Evolutionary conservation across 2,888 invertebrate species (phyloP), one percentile per base, ranked within the genome.

Genomic region (Heliconius aoede): DNA sequence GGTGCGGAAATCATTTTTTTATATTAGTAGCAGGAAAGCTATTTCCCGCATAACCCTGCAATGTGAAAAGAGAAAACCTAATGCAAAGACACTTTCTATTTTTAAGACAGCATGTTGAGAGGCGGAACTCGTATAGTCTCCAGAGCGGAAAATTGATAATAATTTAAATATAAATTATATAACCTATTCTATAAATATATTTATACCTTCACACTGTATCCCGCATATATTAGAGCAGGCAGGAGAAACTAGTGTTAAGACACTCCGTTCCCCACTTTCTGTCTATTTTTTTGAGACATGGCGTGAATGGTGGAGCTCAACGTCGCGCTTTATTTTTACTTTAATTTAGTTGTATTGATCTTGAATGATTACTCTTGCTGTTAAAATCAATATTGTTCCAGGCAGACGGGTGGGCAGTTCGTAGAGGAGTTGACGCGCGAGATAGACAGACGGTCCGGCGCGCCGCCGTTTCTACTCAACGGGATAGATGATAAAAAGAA

Each of bases 391-490:
- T 55, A 32, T 78, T 76, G 68, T 67, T 78, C 60, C 73, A 79
- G 78, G 73, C 78, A 79, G 79, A 80, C 92, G 89, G 92, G 92
- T 84, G 93, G 93, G 92, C 89, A 91, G 89, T 90, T 92, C 85
- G 90, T 91, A 91, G 92, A 93, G 69, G 93, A 93, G 74, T 85
- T 93, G 74, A 84, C 89, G 0, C 85, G 88, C 1, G 92, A 93
- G 83, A 84, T 94, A 79, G 92, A 93, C 82, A 87, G 89, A 80
- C 86, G 88, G 40, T 85, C 78, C 77, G 84, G 72, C 9, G 87
- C 92, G 4, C 94, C 94, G 0, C 90, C 93, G 3, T 94, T 94
- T 87, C 87, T 94, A 67, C 88, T 93, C 69, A 91, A 93, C 79
- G 90, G 90, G 84, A 92, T 93, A 81, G 89, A 94, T 80, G 93